Conservation (phyloP, 2,113 vertebrate genomes). For the Podilymbus podiceps region DNA sequence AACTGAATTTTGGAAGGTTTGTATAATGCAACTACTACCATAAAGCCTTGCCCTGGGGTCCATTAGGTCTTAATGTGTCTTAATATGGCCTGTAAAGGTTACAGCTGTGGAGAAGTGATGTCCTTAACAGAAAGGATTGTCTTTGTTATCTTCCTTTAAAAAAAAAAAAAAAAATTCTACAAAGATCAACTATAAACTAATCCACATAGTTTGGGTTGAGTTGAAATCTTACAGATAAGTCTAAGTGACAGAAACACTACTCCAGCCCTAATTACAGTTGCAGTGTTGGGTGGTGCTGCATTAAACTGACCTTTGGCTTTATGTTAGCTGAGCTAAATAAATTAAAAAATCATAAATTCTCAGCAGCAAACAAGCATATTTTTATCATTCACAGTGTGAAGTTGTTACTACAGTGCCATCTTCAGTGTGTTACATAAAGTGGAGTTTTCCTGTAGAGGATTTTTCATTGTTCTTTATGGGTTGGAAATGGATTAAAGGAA, state of each 20-base stretch:
- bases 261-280: constrained; percentile 29
- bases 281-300: background rate
- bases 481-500: background rate
- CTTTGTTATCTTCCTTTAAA: background rate
- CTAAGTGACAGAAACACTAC: constrained; percentile 11
- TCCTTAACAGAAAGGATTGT: background rate
- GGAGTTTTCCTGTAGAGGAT: constrained; percentile 12
- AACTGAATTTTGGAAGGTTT: background rate
- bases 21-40: background rate
- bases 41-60: background rate
- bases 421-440: constrained; percentile 69
- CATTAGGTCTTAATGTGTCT: background rate
- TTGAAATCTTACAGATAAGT: background rate
- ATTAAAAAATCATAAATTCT: constrained; percentile 37
- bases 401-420: constrained; percentile 76
- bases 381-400: constrained; percentile 46
- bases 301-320: constrained; percentile 33
- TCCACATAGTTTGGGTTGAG: background rate
- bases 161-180: background rate
- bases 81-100: background rate
- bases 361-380: constrained; percentile 27
- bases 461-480: background rate
- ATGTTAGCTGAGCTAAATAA: constrained; percentile 12
- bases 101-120: background rate
- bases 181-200: background rate